Conservation (phyloP, 1,140 invertebrate genomes). For the Antheraea pernyi region DNA sequence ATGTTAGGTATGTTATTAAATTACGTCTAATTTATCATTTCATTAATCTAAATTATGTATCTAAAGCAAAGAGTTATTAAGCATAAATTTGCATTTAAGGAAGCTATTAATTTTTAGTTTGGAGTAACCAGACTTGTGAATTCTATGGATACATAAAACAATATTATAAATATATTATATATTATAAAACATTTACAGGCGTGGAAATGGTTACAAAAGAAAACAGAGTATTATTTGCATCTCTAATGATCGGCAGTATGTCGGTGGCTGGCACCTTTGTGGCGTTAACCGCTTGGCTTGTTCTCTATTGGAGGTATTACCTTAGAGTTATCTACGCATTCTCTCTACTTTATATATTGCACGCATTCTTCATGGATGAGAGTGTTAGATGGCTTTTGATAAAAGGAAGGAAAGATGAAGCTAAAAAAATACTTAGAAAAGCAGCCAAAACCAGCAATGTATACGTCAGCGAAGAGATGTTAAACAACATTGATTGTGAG, state of each 20-base stretch:
- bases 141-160: too few relatives aligned
- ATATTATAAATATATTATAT: too few relatives aligned
- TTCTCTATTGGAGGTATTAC: constrained; percentile 30
- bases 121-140: too few relatives aligned
- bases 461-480: constrained; percentile 10
- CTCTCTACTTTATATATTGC: constrained; percentile 20
- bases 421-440: constrained; percentile 19
- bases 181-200: constrained; percentile 19
- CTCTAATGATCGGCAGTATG: constrained; percentile 12
- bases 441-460: constrained; percentile 22
- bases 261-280: constrained; percentile 14
- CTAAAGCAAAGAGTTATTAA: not conserved
- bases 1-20: constrained; percentile 19
- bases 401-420: constrained; percentile 50
- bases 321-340: constrained; percentile 30
- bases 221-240: constrained; percentile 16
- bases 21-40: too few relatives aligned
- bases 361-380: constrained; percentile 27
- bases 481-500: constrained; percentile 20
- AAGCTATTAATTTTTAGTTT: too few relatives aligned
- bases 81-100: too few relatives aligned
- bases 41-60: not conserved
- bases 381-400: constrained; percentile 82
- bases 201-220: constrained; percentile 31
- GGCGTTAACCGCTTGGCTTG: constrained; percentile 17